Conservation (phyloP, 2,888 invertebrate species). For the Hirtodrosophila cameraria region DNA sequence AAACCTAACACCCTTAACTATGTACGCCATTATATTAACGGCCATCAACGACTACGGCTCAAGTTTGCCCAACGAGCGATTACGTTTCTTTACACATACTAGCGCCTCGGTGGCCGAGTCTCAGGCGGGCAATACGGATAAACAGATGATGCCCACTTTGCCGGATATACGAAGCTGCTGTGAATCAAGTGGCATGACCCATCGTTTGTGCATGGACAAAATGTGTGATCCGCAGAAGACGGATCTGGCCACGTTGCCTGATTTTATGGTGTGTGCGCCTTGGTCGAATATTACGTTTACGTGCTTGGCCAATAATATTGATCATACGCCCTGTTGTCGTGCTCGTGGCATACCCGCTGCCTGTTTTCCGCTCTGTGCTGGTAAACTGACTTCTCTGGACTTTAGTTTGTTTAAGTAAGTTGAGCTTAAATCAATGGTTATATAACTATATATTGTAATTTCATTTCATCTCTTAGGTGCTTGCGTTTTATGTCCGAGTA, state of each 20-base stretch:
- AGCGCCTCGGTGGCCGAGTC: slow-evolving; percentile 87
- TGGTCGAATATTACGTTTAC: slow-evolving; percentile 93
- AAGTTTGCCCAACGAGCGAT: slow-evolving; percentile 90
- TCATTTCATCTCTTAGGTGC: slow-evolving; percentile 85
- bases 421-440: background rate
- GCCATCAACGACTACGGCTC: slow-evolving; percentile 90
- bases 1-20: slow-evolving; percentile 90
- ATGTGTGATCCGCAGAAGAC: slow-evolving; percentile 90
- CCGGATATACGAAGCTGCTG: slow-evolving; percentile 92
- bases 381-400: slow-evolving; percentile 91
- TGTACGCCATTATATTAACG: slow-evolving; percentile 92
- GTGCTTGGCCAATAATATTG: slow-evolving; percentile 91
- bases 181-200: slow-evolving; percentile 88
- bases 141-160: slow-evolving; percentile 87
- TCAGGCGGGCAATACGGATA: slow-evolving; percentile 86
- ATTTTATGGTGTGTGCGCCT: slow-evolving; percentile 95
- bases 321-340: slow-evolving; percentile 92
- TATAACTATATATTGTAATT: too few relatives aligned
- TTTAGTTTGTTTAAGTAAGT: slow-evolving; percentile 93
- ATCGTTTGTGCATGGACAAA: slow-evolving; percentile 90
- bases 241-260: slow-evolving; percentile 86
- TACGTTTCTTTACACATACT: slow-evolving; percentile 86
- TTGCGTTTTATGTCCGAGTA: slow-evolving; percentile 92
- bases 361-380: slow-evolving; percentile 91
- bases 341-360: slow-evolving; percentile 90